Evolutionary conservation across 2,888 invertebrate genomes (phyloP), one percentile per base, ranked within the genome.

Genomic region (Dusona sp.): DNA sequence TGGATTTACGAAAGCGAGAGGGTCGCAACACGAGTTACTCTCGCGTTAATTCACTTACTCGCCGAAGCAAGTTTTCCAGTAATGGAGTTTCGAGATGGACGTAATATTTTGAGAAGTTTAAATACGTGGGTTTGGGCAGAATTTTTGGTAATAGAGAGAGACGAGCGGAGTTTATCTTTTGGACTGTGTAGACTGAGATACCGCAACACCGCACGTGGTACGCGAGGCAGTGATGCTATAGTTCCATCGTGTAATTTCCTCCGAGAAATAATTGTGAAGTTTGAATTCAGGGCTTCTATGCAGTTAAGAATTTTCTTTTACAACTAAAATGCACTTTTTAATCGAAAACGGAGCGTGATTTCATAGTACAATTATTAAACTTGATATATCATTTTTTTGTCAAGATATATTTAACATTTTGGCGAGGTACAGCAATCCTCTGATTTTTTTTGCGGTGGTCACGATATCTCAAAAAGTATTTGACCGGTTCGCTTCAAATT

Each of bases 51-150:
- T 54, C 64, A 75, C 65, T 84, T 70, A 77, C 54, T 77, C 61
- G 54, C n/a, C n/a, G 67, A 75, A 57, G 75, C 72, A 81, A 81
- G 80, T 72, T 75, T 61, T 48, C 36, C 65, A 65, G 84, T 81
- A 84, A 84, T 84, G 72, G 77, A 73, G 84, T 54, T n/a, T 19
- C 77, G 73, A 81, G 77, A 78, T 78, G 84, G 81, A 81, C 80
- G 72, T 65, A 72, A 61, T 54, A 73, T 85, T 81, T 61, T 57
- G 42, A 36, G 61, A 16, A 61, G 29, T 29, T 61, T 0, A 29
- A 61, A 61, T 29, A 11, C 29, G 1, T 16, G 6, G 16, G 22
- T 57, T n/a, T 22, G 54, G 54, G 16, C 16, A 29, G 6, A 13
- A 29, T 61, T 61, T 61, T 61, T 9, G 61, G 29, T 29, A 13